Evolutionary conservation across 2,113 vertebrate species (phyloP).

Genomic region (Dinomys branickii): DNA sequence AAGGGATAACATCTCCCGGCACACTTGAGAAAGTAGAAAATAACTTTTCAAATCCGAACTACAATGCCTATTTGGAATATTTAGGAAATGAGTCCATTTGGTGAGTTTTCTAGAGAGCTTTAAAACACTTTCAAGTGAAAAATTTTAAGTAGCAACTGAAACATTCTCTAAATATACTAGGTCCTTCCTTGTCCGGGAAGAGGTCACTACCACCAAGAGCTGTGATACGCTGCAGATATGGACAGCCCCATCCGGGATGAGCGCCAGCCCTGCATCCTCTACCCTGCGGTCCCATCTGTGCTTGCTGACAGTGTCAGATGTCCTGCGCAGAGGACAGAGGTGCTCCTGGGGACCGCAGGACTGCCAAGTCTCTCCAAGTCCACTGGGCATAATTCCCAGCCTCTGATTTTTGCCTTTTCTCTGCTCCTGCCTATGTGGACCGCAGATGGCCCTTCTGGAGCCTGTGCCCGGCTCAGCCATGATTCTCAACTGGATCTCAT

Average conservation of each 20-base stretch:
- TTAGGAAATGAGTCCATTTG: neutral
- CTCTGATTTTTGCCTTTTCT: neutral
- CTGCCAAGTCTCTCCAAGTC: neutral
- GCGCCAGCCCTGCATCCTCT: neutral
- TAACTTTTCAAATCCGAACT: neutral
- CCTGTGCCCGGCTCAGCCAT: neutral
- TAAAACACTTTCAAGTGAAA: neutral
- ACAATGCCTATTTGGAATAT: neutral
- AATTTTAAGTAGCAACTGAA: neutral
- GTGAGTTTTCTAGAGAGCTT: neutral
- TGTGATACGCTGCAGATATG: neutral
- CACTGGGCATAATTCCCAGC: accelerated
- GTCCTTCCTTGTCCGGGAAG: neutral
- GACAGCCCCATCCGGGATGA: neutral
- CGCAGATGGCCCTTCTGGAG: neutral
- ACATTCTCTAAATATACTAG: neutral
- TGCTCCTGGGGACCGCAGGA: neutral
- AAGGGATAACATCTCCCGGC: neutral
- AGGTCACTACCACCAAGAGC: neutral
- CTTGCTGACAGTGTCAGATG: neutral
- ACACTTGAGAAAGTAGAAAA: neutral
- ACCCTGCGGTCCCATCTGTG: neutral
- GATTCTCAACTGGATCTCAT: neutral
- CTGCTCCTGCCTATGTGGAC: accelerated
- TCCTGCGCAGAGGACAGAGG: neutral